A percentile compares a stretch with the other conserved stretches of the same genome.
Conservation (phyloP, 2,797 vertebrate species). For the Micrastur ruficollis region DNA sequence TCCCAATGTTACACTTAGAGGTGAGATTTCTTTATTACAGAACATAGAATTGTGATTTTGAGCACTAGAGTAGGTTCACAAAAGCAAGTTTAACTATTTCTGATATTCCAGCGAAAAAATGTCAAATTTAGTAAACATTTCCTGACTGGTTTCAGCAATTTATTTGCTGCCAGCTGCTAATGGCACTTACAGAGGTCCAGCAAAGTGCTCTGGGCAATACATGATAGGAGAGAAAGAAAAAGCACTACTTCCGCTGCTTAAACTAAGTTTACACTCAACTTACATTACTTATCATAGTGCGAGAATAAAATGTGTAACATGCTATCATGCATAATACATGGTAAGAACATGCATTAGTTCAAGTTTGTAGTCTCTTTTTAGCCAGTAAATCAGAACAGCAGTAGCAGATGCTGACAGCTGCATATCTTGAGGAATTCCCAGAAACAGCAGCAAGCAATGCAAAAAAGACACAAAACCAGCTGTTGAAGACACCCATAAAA, state of each 20-base stretch:
- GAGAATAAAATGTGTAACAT: constrained; percentile 31
- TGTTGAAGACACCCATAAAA: not conserved
- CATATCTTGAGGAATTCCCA: not conserved
- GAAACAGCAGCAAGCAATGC: not conserved
- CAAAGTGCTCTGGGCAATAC: not conserved
- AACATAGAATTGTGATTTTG: not conserved
- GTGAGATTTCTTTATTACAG: not conserved
- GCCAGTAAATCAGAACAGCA: not conserved
- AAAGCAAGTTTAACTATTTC: not conserved
- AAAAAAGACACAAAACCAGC: not conserved
- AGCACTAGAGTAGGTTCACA: not conserved
- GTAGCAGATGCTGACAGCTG: not conserved
- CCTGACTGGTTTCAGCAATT: not conserved
- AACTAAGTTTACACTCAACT: not conserved
- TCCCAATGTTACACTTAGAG: not conserved
- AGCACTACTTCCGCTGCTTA: not conserved
- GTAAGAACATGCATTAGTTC: constrained; percentile 43
- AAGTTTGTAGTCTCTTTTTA: constrained; percentile 6
- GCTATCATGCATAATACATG: constrained; percentile 56
- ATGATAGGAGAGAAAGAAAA: not conserved
- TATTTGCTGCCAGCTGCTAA: not conserved
- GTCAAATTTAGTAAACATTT: not conserved
- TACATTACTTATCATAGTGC: constrained; percentile 16
- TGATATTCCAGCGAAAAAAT: constrained; percentile 3
- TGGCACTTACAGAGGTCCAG: not conserved